Evolutionary conservation across 1,140 invertebrate genomes (phyloP), one percentile per base, ranked within the genome.

Genomic region (Lasioglossum baleicum): DNA sequence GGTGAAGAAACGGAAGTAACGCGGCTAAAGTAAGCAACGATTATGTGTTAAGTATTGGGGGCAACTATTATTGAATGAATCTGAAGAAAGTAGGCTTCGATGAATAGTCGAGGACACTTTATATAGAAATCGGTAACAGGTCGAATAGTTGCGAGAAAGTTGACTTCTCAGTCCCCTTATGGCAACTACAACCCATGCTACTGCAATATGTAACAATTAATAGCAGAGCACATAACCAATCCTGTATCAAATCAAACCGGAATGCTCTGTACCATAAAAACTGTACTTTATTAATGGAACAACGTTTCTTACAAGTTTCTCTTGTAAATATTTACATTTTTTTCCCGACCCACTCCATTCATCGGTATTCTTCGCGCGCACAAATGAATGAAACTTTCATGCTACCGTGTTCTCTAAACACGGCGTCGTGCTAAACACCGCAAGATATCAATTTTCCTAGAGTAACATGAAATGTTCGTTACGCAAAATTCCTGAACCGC

Each of bases 361-460:
- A 70, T 70, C 56, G n/a, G 56, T 61, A 76, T 70, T 70, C 66
- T n/a, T 11, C 44, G n/a, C 5, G 13, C 66, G 42, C 48, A n/a
- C 22, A 10, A 4, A 2, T 40, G 42, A 70, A 76, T 70, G 75
- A 76, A 69, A 69, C 48, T 69, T 40, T 13, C 26, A 0, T 15
- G 42, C 66, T 61, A 70, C 42, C 66, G 51, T 26, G 42, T 69
- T n/a, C 58, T 22, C 44, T 44, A 60, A 69, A 26, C 65, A 5
- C 2, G 17, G n/a, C 58, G 44, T 69, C 35, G 35, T 35, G 35
- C 35, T 35, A 35, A 35, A 35, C 35, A 35, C 35, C 2, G 35
- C 2, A 35, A 35, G 35, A 35, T 5, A 35, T 35, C 75, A 11
- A 61, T 76, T 61, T 56, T 7, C 26, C 40, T 2, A 22, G 53